These are phyloP conservation scores for Zaprionus ghesquierei DNA, from an alignment of 1,140 invertebrate species.

Conservation along the genomic window DNA sequence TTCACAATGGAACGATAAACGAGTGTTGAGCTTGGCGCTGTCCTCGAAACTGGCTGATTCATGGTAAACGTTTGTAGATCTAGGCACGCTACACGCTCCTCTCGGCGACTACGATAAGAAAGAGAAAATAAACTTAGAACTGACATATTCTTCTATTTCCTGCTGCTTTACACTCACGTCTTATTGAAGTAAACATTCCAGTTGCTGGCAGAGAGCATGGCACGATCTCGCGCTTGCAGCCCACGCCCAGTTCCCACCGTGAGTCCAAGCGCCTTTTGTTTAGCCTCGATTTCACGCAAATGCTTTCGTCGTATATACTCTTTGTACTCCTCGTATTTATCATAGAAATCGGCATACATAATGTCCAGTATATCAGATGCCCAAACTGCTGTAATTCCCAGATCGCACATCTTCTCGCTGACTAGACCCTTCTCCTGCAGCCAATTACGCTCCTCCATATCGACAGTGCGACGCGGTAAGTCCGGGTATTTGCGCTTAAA, in stretches of 20 bases:
- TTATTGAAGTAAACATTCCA: constrained; percentile 95
- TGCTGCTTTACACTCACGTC: constrained; percentile 76
- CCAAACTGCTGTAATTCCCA: constrained; percentile 95
- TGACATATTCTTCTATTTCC: neutral
- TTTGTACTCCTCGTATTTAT: constrained; percentile 96
- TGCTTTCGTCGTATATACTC: constrained; percentile 91
- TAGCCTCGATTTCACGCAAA: constrained; percentile 72
- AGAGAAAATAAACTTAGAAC: neutral
- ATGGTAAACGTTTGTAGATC: constrained; percentile 80
- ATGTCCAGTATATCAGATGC: constrained; percentile 96
- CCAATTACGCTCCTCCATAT: constrained; percentile 95
- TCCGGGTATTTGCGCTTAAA: constrained; percentile 98
- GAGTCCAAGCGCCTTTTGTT: constrained; percentile 84
- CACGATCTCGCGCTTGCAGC: constrained; percentile 92
- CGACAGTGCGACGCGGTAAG: constrained; percentile 91
- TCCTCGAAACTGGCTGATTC: constrained; percentile 58
- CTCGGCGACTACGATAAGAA: constrained; percentile 58
- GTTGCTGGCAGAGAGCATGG: constrained; percentile 92
- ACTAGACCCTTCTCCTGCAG: constrained; percentile 92
- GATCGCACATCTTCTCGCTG: constrained; percentile 95
- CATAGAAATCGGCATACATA: constrained; percentile 96
- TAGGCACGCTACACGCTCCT: constrained; percentile 71
- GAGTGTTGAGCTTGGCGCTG: constrained; percentile 52
- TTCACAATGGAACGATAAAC: constrained; percentile 51
- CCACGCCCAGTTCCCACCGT: constrained; percentile 83